phyloP scores from a whole-genome alignment of 2,113 vertebrate species.

The Tringa solitaria region DNA sequence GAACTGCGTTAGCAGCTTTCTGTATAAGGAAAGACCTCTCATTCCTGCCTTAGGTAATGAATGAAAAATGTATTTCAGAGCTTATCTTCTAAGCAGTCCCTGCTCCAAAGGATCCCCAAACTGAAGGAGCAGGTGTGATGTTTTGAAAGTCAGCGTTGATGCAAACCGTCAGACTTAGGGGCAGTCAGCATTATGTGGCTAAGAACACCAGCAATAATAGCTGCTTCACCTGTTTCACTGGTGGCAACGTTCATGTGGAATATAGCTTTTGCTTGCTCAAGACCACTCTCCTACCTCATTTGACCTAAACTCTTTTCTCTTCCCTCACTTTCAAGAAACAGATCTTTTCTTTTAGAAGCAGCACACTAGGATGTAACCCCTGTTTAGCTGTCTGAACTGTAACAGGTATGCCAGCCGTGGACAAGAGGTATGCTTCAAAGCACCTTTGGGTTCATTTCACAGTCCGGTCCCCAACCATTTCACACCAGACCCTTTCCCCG shows the following conservation, averaged over 20 bases:
- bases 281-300: neutral
- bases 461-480: neutral
- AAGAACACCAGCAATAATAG: neutral
- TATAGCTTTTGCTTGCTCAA: neutral
- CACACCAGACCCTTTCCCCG: neutral
- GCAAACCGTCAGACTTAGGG: neutral
- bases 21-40: conserved; percentile 33
- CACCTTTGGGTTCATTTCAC: neutral
- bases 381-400: neutral
- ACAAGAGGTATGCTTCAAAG: neutral
- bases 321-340: neutral
- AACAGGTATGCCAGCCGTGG: neutral
- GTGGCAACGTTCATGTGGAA: neutral
- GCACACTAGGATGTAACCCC: neutral
- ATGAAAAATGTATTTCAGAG: conserved; percentile 38
- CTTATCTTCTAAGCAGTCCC: neutral
- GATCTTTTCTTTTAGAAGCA: neutral
- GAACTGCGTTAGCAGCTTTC: conserved; percentile 54
- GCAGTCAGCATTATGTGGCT: neutral
- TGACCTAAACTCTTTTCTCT: neutral
- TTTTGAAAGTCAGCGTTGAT: neutral
- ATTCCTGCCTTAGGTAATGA: conserved; percentile 49
- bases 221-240: neutral
- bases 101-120: neutral
- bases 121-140: conserved; percentile 25